Conservation (phyloP, 2,113 vertebrate species). For the Halichoerus grypus region DNA sequence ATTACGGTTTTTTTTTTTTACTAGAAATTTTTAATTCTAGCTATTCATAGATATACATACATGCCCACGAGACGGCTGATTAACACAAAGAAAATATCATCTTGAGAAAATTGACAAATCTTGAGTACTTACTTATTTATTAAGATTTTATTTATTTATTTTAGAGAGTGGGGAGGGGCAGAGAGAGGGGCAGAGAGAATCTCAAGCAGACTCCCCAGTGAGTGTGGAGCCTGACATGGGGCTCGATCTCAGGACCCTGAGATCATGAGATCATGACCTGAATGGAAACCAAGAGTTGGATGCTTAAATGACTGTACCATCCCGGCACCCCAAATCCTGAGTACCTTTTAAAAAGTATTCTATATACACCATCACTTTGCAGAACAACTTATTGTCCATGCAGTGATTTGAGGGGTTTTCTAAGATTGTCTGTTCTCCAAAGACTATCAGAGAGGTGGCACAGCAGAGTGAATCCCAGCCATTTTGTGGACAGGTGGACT, state of each 20-base stretch:
- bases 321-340: not conserved
- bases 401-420: not conserved
- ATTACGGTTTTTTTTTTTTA: not conserved
- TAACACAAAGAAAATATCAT: not conserved
- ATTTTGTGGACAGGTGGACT: conserved; percentile 19
- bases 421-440: not conserved
- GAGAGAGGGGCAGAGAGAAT: not conserved
- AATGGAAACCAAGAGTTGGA: not conserved
- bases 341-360: not conserved
- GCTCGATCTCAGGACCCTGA: not conserved
- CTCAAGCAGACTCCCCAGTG: not conserved
- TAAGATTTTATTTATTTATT: not conserved
- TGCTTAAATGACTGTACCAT: not conserved
- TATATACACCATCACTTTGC: not conserved
- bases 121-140: not conserved
- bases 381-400: not conserved
- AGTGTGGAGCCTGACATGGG: not conserved
- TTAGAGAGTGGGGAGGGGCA: not conserved
- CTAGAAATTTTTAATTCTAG: not conserved
- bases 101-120: not conserved
- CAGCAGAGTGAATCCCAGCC: not conserved
- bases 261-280: not conserved
- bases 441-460: not conserved
- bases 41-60: not conserved
- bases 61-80: not conserved